Percentiles rank a stretch among this genome's conserved stretches.
Conservation (phyloP, 2,888 invertebrate species). For the Folsomia candida region DNA sequence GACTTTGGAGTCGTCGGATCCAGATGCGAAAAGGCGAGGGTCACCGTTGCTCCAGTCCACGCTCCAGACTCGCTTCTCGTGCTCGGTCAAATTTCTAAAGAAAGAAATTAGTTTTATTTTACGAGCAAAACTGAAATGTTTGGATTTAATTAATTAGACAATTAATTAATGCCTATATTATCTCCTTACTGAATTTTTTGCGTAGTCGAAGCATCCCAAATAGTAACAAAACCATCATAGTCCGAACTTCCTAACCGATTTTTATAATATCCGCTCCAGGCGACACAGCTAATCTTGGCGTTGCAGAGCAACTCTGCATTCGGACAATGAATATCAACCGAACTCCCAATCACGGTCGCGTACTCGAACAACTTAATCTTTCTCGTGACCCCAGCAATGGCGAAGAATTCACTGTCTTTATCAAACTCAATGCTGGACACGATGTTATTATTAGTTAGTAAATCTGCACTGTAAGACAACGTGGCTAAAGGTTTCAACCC, state of each 20-base stretch:
- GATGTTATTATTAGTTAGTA: slow-evolving; percentile 75
- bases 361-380: slow-evolving; percentile 92
- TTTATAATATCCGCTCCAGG: slow-evolving; percentile 91
- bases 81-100: slow-evolving; percentile 75
- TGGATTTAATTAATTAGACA: no score
- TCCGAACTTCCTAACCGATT: slow-evolving; percentile 83
- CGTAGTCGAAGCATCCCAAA: slow-evolving; percentile 85
- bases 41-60: slow-evolving; percentile 92
- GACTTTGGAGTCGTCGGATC: slow-evolving; percentile 88
- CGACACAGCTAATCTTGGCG: slow-evolving; percentile 91
- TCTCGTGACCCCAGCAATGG: slow-evolving; percentile 92
- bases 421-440: slow-evolving; percentile 93
- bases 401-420: slow-evolving; percentile 91
- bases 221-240: slow-evolving; percentile 88
- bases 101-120: no score
- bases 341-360: slow-evolving; percentile 76
- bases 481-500: slow-evolving; percentile 78
- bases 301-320: slow-evolving; percentile 85
- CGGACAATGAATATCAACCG: slow-evolving; percentile 88
- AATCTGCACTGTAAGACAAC: slow-evolving; percentile 83
- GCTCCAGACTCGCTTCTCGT: slow-evolving; percentile 93
- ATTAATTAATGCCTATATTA: no score
- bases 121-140: no score
- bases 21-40: slow-evolving; percentile 83
- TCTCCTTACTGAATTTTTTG: slow-evolving; percentile 61